Evolutionary conservation across 2,888 invertebrate genomes (phyloP), one percentile per base, ranked within the genome.

Genomic region (Acleris sparsana): DNA sequence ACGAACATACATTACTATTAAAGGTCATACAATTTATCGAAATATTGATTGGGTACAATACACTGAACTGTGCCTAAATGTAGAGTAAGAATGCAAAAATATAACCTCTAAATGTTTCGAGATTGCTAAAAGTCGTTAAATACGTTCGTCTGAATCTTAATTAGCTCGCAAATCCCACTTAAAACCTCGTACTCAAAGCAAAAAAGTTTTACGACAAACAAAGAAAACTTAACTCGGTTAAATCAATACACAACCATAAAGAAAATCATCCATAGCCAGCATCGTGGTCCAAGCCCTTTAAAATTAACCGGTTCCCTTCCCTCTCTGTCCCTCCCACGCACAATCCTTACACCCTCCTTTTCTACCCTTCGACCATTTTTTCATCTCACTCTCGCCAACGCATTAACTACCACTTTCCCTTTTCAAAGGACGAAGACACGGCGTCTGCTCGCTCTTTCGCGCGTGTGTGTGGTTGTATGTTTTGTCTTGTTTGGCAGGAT

Each of bases 401-500:
- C 80, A 80, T 72, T 78, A 80, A 85, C 83, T 86, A 89, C 86
- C 90, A 92, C 92, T 92, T 92, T 92, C 92, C 92, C 91, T 92
- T 92, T 92, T 91, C 82, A 92, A 92, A 91, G 91, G 90, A 91
- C 92, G 92, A 92, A 92, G 90, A 89, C 88, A 86, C 85, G 77
- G 73, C 70, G 60, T 75, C 43, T 51, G 46, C 46, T 53, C 58
- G 87, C 87, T 69, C 73, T 73, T 25, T 89, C 73, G 2, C 9
- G 2, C 75, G 0, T 52, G 18, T 16, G 13, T 43, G 2, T 18
- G 60, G 39, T 62, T 6, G 53, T 84, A 78, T 73, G 48, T 39
- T 62, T 11, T 46, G 73, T 90, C 85, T 71, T 76, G 71, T n/a
- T 85, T 79, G 58, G 63, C 72, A 74, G 78, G 82, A 84, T 80